Conservation (phyloP, 92 coral and sea anemone species). For the Phenganax marumi region DNA sequence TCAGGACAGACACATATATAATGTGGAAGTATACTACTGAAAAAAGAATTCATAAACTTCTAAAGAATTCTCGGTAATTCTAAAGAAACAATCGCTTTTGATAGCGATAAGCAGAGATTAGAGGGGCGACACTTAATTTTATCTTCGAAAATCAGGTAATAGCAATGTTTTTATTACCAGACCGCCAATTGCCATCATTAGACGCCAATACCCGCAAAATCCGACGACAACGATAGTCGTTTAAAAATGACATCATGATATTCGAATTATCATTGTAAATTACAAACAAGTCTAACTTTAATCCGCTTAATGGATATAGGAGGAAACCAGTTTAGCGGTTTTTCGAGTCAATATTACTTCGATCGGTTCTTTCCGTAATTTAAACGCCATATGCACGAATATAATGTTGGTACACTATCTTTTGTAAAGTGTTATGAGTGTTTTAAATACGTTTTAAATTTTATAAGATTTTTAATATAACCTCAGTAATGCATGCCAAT, state of each 20-base stretch:
- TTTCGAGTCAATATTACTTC: conserved; percentile 5
- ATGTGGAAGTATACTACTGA: too few species aligned
- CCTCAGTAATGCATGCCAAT: too few species aligned
- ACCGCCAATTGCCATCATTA: background rate
- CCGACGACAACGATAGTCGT: background rate
- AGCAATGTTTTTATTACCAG: conserved; percentile 9
- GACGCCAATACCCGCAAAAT: background rate
- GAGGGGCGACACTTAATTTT: background rate
- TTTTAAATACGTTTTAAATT: background rate
- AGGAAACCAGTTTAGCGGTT: conserved; percentile 14
- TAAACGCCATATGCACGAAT: background rate
- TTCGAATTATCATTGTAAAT: background rate
- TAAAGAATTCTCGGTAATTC: too few species aligned
- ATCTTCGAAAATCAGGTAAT: background rate
- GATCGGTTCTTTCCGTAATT: background rate
- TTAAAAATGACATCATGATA: background rate
- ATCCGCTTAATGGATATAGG: conserved; percentile 7
- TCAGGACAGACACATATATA: too few species aligned
- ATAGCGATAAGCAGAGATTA: background rate
- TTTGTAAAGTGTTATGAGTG: background rate
- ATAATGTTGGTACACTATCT: background rate
- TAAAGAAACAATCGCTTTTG: background rate
- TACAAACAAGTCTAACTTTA: conserved; percentile 8
- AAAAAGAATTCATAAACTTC: too few species aligned
- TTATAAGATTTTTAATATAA: too few species aligned